Evolutionary conservation across 1,140 invertebrate species (phyloP), one percentile per base, ranked within the genome.

Genomic region (Camponotus pennsylvanicus): DNA sequence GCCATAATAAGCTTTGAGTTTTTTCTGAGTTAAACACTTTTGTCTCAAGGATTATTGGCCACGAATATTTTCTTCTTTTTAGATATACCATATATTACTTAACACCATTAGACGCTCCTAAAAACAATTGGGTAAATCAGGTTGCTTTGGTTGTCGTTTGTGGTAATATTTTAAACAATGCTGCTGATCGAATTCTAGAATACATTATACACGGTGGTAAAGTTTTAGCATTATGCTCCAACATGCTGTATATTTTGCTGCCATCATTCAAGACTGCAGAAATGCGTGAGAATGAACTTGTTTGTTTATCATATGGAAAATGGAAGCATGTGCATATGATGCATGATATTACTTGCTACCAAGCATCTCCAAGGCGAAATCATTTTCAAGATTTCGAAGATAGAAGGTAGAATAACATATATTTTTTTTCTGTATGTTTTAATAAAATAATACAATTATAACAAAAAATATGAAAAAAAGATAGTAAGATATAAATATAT

Each of bases 291-390:
- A 97, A 97, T 92, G 97, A 98, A 93, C 95, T 98, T 18, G 97
- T 98, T 11, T 96, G 97, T 61, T 98, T 98, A 89, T 97, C 97
- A 13, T 98, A 98, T 89, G 97, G 97, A 70, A 96, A 97, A 88
- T 98, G 98, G 97, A 97, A 97, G 88, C 96, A 97, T 7, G 97
- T 98, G 0, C 97, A 97, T 90, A 97, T 98, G 96, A 97, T 98
- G 95, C 98, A 98, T 94, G 97, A 98, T 87, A 97, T 98, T 59
- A 98, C 98, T 93, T 98, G 97, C 88, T 98, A 98, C 93, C 97
- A 98, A 91, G 97, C 97, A 0, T 98, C 97, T 1, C 98, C 98
- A 0, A 96, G 97, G 1, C 97, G 97, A 92, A 97, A 97, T 88
- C 97, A 98, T 92, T 97, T 97, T 3, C 96, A 97, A 71, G 97